Percentiles rank a stretch among this genome's conserved stretches.
Conservation (phyloP, 92 coral and sea anemone species). For the Palythoa grandis region DNA sequence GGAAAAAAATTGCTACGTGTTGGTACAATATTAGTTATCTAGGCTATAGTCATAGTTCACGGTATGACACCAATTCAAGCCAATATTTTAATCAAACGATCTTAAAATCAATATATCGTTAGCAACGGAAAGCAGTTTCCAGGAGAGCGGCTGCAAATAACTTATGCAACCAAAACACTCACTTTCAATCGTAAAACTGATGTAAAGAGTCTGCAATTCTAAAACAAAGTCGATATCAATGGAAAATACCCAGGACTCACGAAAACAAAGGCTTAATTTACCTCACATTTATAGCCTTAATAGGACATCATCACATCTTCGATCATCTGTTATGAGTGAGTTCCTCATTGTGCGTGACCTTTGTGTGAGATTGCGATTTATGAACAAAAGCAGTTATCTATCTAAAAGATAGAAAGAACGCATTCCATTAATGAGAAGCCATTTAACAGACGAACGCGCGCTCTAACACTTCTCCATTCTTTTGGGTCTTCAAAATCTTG, state of each 20-base stretch:
- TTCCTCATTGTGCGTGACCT: background rate
- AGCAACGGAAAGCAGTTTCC: too few relatives aligned
- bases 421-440: constrained; percentile 1
- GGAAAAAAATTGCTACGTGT: background rate
- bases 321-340: background rate
- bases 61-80: background rate
- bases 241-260: background rate
- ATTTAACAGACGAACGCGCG: too few relatives aligned
- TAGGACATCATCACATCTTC: background rate
- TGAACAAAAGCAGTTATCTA: background rate
- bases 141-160: too few relatives aligned
- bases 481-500: background rate
- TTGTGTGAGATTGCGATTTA: background rate
- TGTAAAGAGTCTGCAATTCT: background rate
- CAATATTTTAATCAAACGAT: too few relatives aligned
- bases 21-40: constrained; percentile 6
- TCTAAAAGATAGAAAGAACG: background rate
- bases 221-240: background rate
- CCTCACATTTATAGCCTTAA: constrained; percentile 12
- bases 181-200: background rate
- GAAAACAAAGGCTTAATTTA: background rate
- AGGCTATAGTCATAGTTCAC: background rate
- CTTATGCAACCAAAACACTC: background rate
- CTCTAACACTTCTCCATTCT: background rate
- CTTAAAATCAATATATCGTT: too few relatives aligned